phyloP scores from a whole-genome alignment of 2,797 vertebrate species.

The Acanthis flammea region DNA sequence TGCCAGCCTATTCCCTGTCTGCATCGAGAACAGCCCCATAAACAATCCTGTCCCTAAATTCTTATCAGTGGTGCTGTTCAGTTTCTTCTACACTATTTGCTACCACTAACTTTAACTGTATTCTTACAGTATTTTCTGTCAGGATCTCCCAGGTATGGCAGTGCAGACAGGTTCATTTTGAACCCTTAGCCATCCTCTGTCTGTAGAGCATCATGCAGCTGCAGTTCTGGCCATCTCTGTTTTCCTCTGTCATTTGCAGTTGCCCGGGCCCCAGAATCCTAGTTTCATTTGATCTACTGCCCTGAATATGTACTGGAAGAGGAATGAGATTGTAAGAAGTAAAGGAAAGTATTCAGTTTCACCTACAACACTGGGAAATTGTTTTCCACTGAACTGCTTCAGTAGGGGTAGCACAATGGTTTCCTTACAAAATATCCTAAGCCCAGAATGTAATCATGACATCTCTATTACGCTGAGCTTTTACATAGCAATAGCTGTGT shows the following conservation, averaged over 20 bases:
- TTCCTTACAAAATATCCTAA: neutral
- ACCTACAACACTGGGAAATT: neutral
- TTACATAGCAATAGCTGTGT: neutral
- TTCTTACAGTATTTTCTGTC: neutral
- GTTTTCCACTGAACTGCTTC: neutral
- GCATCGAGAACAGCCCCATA: neutral
- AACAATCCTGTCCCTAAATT: neutral
- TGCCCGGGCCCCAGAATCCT: neutral
- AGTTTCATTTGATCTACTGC: neutral
- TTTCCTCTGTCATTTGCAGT: neutral
- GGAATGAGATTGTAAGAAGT: neutral
- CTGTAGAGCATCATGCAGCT: neutral
- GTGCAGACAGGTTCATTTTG: neutral
- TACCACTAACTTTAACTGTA: neutral
- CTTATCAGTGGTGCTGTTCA: neutral
- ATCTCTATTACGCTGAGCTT: neutral
- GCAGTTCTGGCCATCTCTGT: neutral
- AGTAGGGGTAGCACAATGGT: neutral
- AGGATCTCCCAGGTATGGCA: neutral
- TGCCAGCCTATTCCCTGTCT: neutral
- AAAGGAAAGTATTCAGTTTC: neutral
- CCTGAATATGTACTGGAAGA: neutral
- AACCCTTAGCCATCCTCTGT: neutral
- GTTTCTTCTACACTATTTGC: neutral
- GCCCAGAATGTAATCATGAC: neutral